Evolutionary conservation across 2,113 vertebrate species (phyloP).

Genomic region (Callionymus lyra): DNA sequence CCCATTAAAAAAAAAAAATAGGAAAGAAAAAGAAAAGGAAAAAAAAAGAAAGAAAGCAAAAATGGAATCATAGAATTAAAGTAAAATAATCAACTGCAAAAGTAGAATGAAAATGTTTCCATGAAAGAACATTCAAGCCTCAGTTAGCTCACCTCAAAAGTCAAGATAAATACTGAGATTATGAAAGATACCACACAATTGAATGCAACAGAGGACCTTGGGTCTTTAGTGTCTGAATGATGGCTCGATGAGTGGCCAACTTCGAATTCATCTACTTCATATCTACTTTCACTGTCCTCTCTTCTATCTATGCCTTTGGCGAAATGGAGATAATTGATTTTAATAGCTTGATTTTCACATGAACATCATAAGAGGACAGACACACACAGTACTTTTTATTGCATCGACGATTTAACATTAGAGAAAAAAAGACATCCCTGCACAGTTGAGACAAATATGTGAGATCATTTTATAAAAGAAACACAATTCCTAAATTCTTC

Average conservation of each 20-base stretch:
- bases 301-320: constrained; percentile 32
- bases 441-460: too few species aligned
- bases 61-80: constrained; percentile 80
- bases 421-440: too few species aligned
- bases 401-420: too few species aligned
- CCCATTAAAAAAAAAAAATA: constrained; percentile 73
- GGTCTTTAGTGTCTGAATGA: constrained; percentile 36
- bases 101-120: constrained; percentile 48
- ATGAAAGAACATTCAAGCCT: constrained; percentile 10
- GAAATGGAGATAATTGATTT: constrained; percentile 53
- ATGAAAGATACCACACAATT: constrained; percentile 38
- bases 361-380: constrained; percentile 21
- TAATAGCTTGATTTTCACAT: constrained; percentile 28
- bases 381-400: neutral
- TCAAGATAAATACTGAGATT: constrained; percentile 29
- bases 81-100: constrained; percentile 78
- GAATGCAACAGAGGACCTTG: constrained; percentile 44
- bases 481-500: too few species aligned
- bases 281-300: constrained; percentile 20
- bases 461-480: too few species aligned
- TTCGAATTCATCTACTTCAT: constrained; percentile 30
- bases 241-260: constrained; percentile 27
- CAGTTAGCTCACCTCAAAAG: constrained; percentile 24
- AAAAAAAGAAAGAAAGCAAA: constrained; percentile 50
- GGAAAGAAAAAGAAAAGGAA: constrained; percentile 7